Evolutionary conservation across 2,797 vertebrate genomes (phyloP).

Genomic region (Echeneis naucrates): DNA sequence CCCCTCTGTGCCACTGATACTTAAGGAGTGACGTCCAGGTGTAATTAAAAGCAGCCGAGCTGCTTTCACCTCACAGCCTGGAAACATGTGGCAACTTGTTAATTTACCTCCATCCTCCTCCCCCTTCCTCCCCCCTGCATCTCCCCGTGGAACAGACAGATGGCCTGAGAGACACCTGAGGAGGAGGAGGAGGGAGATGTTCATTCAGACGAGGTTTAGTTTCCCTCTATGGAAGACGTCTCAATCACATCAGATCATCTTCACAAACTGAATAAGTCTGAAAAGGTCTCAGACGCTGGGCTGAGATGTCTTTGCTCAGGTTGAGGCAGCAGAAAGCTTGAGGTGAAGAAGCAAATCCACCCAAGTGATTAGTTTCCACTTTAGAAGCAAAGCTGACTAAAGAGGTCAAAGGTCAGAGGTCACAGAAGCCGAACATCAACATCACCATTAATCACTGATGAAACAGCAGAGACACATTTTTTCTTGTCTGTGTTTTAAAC

Average conservation of each 20-base stretch:
- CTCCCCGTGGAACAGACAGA: slow-evolving; percentile 62
- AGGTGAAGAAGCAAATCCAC: neutral
- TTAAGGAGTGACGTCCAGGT: slow-evolving; percentile 45
- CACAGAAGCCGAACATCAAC: neutral
- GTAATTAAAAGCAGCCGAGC: slow-evolving; percentile 70
- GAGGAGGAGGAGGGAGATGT: slow-evolving; percentile 7
- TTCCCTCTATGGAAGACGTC: no score
- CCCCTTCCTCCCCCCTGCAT: neutral
- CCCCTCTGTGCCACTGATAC: slow-evolving; percentile 1
- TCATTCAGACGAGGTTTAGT: slow-evolving; percentile 15
- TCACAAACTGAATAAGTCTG: no score
- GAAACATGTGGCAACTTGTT: slow-evolving; percentile 82
- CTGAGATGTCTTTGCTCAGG: no score
- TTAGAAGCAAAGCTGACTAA: neutral
- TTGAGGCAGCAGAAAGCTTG: no score
- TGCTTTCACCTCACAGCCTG: slow-evolving; percentile 56
- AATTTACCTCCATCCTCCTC: slow-evolving; percentile 54
- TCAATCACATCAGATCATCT: no score
- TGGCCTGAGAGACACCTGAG: slow-evolving; percentile 60
- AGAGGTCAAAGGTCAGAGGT: slow-evolving; percentile 8
- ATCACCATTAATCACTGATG: neutral
- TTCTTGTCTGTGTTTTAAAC: neutral
- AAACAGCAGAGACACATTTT: neutral
- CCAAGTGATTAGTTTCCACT: neutral
- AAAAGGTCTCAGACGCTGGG: no score